Percentiles rank a stretch among this genome's conserved stretches.
phyloP scores from a whole-genome alignment of 1,140 invertebrate genomes.

The Drosophila burlai region DNA sequence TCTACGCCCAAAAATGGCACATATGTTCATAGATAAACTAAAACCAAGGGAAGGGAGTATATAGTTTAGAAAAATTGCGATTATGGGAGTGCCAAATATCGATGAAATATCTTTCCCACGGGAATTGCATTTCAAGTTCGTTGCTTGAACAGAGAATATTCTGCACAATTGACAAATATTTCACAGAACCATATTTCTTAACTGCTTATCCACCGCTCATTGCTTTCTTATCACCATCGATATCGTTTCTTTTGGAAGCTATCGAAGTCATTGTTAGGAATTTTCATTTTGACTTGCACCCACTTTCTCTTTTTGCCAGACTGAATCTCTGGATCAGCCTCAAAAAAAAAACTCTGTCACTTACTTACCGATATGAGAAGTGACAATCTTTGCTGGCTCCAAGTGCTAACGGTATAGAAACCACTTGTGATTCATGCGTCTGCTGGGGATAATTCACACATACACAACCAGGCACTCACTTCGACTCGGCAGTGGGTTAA shows the following conservation, averaged over 20 bases:
- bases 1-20: neutral
- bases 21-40: too few species aligned
- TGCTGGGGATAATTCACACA: conserved; percentile 10
- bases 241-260: neutral
- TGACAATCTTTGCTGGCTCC: neutral
- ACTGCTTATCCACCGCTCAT: neutral
- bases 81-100: too few species aligned
- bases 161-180: neutral
- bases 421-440: conserved; percentile 17
- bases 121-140: neutral
- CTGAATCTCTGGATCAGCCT: neutral
- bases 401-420: conserved; percentile 6
- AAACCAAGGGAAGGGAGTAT: too few species aligned
- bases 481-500: conserved; percentile 15
- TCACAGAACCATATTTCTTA: neutral
- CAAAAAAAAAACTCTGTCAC: neutral
- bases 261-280: neutral
- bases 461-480: neutral
- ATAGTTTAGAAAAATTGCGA: too few species aligned
- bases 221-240: conserved; percentile 8
- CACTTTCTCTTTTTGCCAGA: neutral
- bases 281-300: neutral
- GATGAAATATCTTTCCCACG: neutral
- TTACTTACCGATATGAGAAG: conserved; percentile 14
- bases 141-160: neutral